Evolutionary conservation across 1,140 invertebrate genomes (phyloP).

Genomic region (Sesamia nonagrioides): DNA sequence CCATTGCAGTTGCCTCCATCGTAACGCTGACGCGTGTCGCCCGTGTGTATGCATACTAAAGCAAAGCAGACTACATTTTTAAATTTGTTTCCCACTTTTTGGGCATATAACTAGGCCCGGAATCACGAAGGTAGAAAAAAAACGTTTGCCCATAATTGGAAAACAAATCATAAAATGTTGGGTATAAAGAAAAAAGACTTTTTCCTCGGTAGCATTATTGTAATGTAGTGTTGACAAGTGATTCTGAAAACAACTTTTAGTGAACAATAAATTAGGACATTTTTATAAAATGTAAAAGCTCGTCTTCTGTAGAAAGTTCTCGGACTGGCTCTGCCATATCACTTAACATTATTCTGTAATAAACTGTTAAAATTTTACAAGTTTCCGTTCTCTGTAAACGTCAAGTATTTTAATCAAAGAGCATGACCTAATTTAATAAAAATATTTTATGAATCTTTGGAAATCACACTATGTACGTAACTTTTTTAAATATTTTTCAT

Average conservation of each 20-base stretch:
- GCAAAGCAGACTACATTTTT: background rate
- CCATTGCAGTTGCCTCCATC: too few relatives aligned
- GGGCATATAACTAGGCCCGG: background rate
- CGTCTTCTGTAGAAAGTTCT: slow-evolving; percentile 17
- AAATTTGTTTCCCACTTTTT: background rate
- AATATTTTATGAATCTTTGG: slow-evolving; percentile 5
- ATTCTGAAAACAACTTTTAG: slow-evolving; percentile 47
- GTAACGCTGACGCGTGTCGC: too few relatives aligned
- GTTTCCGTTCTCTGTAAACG: slow-evolving; percentile 19
- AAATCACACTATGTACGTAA: slow-evolving; percentile 47
- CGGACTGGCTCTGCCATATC: slow-evolving; percentile 38
- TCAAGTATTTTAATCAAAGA: slow-evolving; percentile 35
- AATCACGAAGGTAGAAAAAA: slow-evolving; percentile 5
- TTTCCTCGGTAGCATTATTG: slow-evolving; percentile 12
- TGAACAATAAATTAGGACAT: slow-evolving; percentile 45
- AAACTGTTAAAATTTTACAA: slow-evolving; percentile 10
- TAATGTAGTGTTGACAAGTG: slow-evolving; percentile 28
- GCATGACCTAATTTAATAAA: slow-evolving; percentile 22
- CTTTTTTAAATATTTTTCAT: slow-evolving; percentile 20
- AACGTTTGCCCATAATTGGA: background rate
- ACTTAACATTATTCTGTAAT: slow-evolving; percentile 38
- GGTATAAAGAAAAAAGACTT: background rate
- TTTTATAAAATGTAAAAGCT: slow-evolving; percentile 46
- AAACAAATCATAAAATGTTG: slow-evolving; percentile 1
- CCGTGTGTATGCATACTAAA: too few relatives aligned